Base-by-base conservation (phyloP, 2,888 invertebrate genomes). In the Syrista parreyssii region DNA sequence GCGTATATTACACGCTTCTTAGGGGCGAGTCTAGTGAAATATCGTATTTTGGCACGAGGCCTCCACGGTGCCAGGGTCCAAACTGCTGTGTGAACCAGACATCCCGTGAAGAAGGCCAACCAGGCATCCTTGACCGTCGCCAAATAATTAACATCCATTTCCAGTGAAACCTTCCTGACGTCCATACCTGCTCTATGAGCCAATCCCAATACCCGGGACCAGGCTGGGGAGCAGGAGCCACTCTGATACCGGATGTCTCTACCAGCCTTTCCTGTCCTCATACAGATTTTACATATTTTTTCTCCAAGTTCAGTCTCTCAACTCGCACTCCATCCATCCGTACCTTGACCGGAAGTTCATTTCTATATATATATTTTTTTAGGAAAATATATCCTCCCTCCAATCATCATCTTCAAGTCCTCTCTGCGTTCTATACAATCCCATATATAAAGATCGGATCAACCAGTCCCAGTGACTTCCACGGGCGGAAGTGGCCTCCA, bases 1-100 rank as follows among this genome's bases (percentile, higher is more conserved):
- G 86, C 86, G 86, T 86, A 87, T 88, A 88, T 89, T 88, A 89
- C 89, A 89, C 86, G 88, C 84, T 87, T 87, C 88, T 87, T 86
- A 85, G 85, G 84, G 82, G 79, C 80, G 79, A 81, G 80, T 68
- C 82, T 82, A 81, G 84, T 89, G 87, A 90, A 89, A 89, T 89
- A 89, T 89, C 84, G 88, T 85, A 88, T 89, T 89, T 88, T 89
- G 86, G 86, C 87, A 87, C 86, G 87, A 86, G 85, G 82, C 80
- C 78, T 76, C 6, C 74, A 33, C 23, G 12, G 71, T 71, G 32
- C 71, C 71, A 12, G 71, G 74, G 55, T 55, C 77, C 75, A 73
- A 77, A 73, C 77, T 73, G 78, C 77, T 80, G 84, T 79, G 82
- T 80, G 80, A 83, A 82, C 83, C 76, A 80, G 77, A 79, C 80